These are phyloP conservation scores for Pristionchus arcanus DNA, from an alignment of 2,888 invertebrate species.

Conservation along the genomic window DNA sequence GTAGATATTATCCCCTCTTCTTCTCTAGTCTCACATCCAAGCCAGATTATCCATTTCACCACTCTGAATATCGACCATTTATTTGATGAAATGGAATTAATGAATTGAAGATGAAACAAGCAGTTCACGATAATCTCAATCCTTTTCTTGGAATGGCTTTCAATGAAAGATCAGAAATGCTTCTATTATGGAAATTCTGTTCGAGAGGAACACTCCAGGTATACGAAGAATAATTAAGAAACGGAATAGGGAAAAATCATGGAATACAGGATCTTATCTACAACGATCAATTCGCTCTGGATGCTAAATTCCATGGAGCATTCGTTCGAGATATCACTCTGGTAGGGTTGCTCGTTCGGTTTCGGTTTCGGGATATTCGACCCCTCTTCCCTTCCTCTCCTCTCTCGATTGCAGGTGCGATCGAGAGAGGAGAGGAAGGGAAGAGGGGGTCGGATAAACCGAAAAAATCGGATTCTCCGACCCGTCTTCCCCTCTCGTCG, in stretches of 20 bases:
- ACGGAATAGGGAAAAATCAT: neutral
- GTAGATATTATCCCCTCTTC: neutral
- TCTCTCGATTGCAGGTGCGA: too few species aligned
- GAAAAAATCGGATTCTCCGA: too few species aligned
- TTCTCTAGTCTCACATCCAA: too few species aligned
- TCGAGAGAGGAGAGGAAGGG: too few species aligned
- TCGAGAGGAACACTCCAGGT: conserved; percentile 60
- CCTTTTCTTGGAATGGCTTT: conserved; percentile 89
- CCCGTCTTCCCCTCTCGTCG: too few species aligned
- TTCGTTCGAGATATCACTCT: conserved; percentile 68
- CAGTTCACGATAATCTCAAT: conserved; percentile 96
- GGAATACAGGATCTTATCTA: conserved; percentile 67
- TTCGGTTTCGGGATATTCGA: too few species aligned
- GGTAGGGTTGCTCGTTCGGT: too few species aligned
- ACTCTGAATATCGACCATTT: too few species aligned
- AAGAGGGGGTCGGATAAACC: too few species aligned
- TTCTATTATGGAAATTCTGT: conserved; percentile 69
- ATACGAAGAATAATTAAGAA: neutral
- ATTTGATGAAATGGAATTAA: neutral
- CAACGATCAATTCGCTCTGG: conserved; percentile 66
- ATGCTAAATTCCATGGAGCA: conserved; percentile 68
- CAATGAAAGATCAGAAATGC: conserved; percentile 66
- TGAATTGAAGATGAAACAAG: conserved; percentile 86
- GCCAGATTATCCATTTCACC: neutral
- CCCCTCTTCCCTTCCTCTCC: too few species aligned